Conservation (phyloP, 2,888 invertebrate species). For the Desoria tigrina region DNA sequence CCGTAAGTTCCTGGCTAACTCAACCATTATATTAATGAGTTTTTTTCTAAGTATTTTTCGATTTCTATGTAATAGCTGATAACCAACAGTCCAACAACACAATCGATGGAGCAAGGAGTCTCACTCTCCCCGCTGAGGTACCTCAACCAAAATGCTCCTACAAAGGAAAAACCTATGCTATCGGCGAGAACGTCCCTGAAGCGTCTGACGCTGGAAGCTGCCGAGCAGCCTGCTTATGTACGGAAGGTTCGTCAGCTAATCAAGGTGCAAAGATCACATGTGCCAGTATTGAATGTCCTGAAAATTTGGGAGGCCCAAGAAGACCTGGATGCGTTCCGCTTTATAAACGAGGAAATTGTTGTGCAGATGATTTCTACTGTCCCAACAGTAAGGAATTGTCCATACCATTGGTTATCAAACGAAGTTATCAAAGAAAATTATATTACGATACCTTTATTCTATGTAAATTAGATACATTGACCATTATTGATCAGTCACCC, state of each 20-base stretch:
- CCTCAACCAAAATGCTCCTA: constrained; percentile 40
- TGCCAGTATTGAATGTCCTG: constrained; percentile 51
- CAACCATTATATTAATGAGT: too few relatives aligned
- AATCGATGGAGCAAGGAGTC: constrained; percentile 23
- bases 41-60: neutral
- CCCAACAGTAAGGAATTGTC: constrained; percentile 44
- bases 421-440: too few relatives aligned
- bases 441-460: too few relatives aligned
- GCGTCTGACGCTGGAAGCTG: constrained; percentile 46
- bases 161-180: constrained; percentile 41
- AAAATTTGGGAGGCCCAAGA: constrained; percentile 38
- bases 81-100: constrained; percentile 18
- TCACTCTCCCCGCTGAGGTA: constrained; percentile 4
- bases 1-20: constrained; percentile 43
- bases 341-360: constrained; percentile 50
- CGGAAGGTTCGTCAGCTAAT: constrained; percentile 10
- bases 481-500: constrained; percentile 24
- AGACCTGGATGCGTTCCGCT: constrained; percentile 42
- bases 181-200: constrained; percentile 43
- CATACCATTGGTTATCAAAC: too few relatives aligned
- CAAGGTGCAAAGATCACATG: constrained; percentile 40
- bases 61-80: constrained; percentile 12
- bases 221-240: constrained; percentile 46
- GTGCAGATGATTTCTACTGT: constrained; percentile 49
- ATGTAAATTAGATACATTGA: constrained; percentile 17